A percentile compares a stretch with the other conserved stretches of the same genome.
phyloP scores from a whole-genome alignment of 1,140 invertebrate species.

The Eriosoma lanigerum region DNA sequence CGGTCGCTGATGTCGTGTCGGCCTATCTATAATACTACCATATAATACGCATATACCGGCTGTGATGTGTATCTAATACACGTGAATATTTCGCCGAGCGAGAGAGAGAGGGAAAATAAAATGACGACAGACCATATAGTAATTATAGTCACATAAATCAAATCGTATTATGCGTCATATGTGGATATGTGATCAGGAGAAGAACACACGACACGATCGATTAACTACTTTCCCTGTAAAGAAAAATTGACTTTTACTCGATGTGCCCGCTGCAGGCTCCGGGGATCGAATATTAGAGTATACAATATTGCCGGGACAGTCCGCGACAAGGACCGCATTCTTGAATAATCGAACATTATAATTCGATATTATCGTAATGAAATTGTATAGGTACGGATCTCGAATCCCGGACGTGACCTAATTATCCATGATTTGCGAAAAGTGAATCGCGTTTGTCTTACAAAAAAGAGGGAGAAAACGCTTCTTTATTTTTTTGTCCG shows the following conservation, averaged over 20 bases:
- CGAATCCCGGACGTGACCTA: conserved; percentile 8
- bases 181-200: too few species aligned
- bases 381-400: neutral
- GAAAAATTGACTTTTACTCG: conserved; percentile 39
- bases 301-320: neutral
- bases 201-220: neutral
- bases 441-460: too few species aligned
- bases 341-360: neutral
- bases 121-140: neutral
- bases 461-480: too few species aligned
- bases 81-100: neutral
- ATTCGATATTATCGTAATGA: too few species aligned
- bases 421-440: neutral
- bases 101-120: neutral
- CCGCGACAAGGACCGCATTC: conserved; percentile 24
- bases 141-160: too few species aligned
- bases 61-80: neutral
- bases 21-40: too few species aligned
- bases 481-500: too few species aligned
- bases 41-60: too few species aligned
- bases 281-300: neutral
- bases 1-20: conserved; percentile 40
- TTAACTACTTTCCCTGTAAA: conserved; percentile 47
- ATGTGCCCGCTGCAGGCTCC: neutral
- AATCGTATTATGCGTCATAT: neutral